Base-by-base conservation (phyloP, 2,113 vertebrate species). In the Megalops atlanticus region DNA sequence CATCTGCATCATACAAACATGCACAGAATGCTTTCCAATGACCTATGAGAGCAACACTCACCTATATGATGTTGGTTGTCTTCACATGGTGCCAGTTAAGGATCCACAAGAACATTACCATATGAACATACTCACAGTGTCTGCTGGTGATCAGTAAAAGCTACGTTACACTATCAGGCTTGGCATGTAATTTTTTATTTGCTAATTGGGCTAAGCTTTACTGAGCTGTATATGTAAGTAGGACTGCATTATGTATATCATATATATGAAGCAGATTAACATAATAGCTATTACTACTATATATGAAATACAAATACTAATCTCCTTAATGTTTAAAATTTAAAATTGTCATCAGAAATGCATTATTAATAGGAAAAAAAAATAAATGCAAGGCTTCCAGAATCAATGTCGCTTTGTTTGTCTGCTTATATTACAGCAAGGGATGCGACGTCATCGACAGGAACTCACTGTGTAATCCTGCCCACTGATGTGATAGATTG, bases 401-500 rank as follows among this genome's bases (percentile, higher is more conserved):
- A 7, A 24, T 10, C 14, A 10, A 16, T 8, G 2, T 4, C 41
- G 24, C 1, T n/a, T 39, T 8, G 33, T 40, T 11, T 12, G 40
- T 76, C 4, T 8, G 47, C 8, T 45, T 31, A 4, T 58, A 47
- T 16, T n/a, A n/a, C n/a, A n/a, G n/a, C n/a, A n/a, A n/a, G 24
- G 24, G 16, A 52, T 31, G 43, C 12, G 6, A 36, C 43, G 35
- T 35, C n/a, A 52, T 76, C 27, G 31, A 76, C 27, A 2, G 35
- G 80, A 38, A n/a, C 64, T 35, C 52, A 39, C 41, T 11, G 78
- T 76, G 74, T 74, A 84, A 49, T 74, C 7, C 40, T n/a, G 70
- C 80, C 85, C 21, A 1, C 81, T 74, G 81, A 70, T 82, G 41
- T 84, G 82, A 78, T 72, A 80, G 75, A 83, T 80, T 85, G 81